phyloP scores from a whole-genome alignment of 2,113 vertebrate species.

The Aix galericulata region DNA sequence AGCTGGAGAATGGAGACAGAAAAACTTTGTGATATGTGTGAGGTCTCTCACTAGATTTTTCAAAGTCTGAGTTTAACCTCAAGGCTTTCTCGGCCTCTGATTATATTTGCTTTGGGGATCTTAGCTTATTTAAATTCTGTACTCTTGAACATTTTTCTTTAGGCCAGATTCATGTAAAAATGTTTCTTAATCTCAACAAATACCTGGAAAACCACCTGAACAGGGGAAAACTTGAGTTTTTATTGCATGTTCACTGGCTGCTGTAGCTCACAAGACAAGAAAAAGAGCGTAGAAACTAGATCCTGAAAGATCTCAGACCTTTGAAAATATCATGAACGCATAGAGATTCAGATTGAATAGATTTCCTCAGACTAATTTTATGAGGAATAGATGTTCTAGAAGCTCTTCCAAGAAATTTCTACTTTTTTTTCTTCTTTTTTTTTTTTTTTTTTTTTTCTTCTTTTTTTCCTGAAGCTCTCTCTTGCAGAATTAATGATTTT shows the following conservation, averaged over 20 bases:
- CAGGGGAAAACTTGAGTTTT: neutral
- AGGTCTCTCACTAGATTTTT: slow-evolving; percentile 22
- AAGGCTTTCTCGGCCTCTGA: neutral
- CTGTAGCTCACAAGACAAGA: neutral
- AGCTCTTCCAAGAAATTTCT: neutral
- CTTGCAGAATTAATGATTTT: neutral
- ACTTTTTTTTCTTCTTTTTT: neutral
- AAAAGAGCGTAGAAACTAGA: neutral
- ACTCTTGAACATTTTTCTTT: neutral
- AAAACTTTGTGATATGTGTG: neutral
- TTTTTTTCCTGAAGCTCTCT: neutral
- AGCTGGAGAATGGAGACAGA: slow-evolving; percentile 18
- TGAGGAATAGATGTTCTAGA: neutral
- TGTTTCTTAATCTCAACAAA: neutral
- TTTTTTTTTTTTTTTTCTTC: neutral
- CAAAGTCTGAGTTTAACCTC: neutral
- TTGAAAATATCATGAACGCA: neutral
- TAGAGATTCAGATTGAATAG: neutral
- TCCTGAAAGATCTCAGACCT: neutral
- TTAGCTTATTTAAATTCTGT: neutral
- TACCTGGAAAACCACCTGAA: neutral
- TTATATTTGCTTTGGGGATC: slow-evolving; percentile 27
- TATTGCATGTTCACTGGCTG: neutral
- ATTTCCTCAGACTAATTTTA: neutral
- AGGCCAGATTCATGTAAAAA: neutral